phyloP scores from a whole-genome alignment of 2,888 invertebrate genomes.

The Acanthoscelides obtectus region DNA sequence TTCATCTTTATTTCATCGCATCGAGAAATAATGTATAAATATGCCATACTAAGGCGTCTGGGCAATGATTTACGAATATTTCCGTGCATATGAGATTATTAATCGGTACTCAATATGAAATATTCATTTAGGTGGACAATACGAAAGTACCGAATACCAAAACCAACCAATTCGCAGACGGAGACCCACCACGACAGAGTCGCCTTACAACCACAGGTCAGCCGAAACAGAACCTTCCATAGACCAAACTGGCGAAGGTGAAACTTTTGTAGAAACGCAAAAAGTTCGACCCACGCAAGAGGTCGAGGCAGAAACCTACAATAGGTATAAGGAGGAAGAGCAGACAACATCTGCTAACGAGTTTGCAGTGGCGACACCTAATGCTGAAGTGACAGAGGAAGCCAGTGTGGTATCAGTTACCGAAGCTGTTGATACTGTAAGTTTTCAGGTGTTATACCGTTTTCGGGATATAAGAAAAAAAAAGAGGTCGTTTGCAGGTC shows the following conservation, averaged over 20 bases:
- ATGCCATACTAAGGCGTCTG: too few relatives aligned
- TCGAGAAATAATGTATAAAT: too few relatives aligned
- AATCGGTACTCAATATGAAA: not conserved
- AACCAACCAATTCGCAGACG: conserved; percentile 14
- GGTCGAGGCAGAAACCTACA: not conserved
- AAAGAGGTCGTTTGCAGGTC: too few relatives aligned
- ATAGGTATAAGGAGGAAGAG: conserved; percentile 2
- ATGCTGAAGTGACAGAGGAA: not conserved
- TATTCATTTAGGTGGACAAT: conserved; percentile 2
- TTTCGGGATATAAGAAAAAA: too few relatives aligned
- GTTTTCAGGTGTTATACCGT: too few relatives aligned
- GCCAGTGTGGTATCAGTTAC: not conserved
- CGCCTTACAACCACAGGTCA: conserved; percentile 18
- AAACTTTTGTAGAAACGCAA: not conserved
- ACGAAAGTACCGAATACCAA: conserved; percentile 10
- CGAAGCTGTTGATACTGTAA: conserved; percentile 1
- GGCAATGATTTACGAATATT: too few relatives aligned
- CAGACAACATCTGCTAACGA: not conserved
- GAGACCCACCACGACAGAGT: conserved; percentile 18
- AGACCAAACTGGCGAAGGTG: conserved; percentile 1
- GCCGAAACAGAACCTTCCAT: conserved; percentile 6
- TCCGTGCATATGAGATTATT: too few relatives aligned
- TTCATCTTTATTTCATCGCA: too few relatives aligned
- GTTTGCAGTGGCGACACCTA: not conserved
- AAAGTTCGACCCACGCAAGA: conserved; percentile 10